A percentile compares a stretch with the other conserved stretches of the same genome.
These are phyloP conservation scores for Strongylocentrotus purpuratus DNA, from an alignment of 35 echinoderm and acorn worm species.

Conservation along the genomic window DNA sequence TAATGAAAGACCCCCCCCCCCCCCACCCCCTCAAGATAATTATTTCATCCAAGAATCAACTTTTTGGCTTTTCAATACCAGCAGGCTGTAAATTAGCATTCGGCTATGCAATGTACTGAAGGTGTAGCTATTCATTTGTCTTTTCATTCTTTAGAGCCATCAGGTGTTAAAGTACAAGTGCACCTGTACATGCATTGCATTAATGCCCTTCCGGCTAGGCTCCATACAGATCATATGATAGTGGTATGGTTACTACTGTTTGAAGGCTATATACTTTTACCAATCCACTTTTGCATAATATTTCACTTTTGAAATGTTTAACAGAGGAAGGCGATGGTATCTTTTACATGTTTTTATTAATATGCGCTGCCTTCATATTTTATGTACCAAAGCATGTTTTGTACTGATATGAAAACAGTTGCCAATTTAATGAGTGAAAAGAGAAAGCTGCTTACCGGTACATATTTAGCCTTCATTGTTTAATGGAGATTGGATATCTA, in stretches of 20 bases:
- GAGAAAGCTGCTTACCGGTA: background rate
- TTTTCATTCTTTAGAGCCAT: too few species aligned
- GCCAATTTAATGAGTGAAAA: background rate
- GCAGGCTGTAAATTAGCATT: background rate
- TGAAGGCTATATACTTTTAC: background rate
- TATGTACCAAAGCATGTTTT: background rate
- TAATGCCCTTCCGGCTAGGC: too few species aligned
- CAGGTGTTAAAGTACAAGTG: too few species aligned
- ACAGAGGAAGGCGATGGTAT: background rate
- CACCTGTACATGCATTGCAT: too few species aligned
- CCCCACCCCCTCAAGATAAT: background rate
- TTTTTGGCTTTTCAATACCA: background rate
- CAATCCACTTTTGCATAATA: background rate
- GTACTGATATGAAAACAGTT: conserved; percentile 1
- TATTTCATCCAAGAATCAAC: background rate
- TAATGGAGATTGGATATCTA: too few species aligned
- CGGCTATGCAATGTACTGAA: too few species aligned
- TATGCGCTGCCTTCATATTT: background rate
- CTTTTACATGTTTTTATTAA: background rate
- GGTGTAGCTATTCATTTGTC: too few species aligned
- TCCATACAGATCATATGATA: too few species aligned
- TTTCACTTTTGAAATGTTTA: too few species aligned
- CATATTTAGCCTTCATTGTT: too few species aligned
- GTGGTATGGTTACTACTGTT: background rate
- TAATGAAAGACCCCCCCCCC: too few species aligned